Evolutionary conservation across 2,888 invertebrate genomes (phyloP).

Genomic region (Drepanosiphum platanoidis): DNA sequence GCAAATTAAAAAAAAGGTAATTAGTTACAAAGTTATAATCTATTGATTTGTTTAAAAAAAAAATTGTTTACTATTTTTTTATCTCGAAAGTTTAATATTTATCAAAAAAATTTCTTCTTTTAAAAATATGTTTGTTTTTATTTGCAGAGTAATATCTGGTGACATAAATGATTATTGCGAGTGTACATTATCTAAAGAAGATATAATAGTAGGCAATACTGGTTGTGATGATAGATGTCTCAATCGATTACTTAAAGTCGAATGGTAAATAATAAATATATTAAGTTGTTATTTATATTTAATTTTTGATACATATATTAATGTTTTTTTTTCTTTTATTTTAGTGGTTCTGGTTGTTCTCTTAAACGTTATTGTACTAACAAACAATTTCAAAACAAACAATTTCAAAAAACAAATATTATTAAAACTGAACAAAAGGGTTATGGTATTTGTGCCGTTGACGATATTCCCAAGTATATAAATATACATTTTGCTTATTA

Average conservation of each 20-base stretch:
- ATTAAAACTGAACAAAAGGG: constrained; percentile 94
- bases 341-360: constrained; percentile 88
- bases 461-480: constrained; percentile 76
- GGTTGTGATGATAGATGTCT: constrained; percentile 97
- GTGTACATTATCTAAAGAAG: constrained; percentile 90
- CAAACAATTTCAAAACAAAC: constrained; percentile 88
- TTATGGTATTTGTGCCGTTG: constrained; percentile 85
- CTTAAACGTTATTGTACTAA: constrained; percentile 93
- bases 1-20: constrained; percentile 46
- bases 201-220: constrained; percentile 81
- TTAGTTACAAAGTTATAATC: background rate
- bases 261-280: constrained; percentile 88
- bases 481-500: constrained; percentile 66
- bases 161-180: constrained; percentile 75
- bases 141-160: constrained; percentile 24
- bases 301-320: constrained; percentile 48
- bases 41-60: background rate
- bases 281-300: background rate
- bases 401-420: constrained; percentile 87
- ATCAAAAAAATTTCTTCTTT: background rate
- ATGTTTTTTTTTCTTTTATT: constrained; percentile 66
- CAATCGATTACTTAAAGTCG: constrained; percentile 96
- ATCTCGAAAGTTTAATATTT: background rate
- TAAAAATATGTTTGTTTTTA: background rate
- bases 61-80: background rate